A percentile compares a stretch with the other conserved stretches of the same genome.
Conservation (phyloP, 2,888 invertebrate genomes). For the Synanthedon myopaeformis region DNA sequence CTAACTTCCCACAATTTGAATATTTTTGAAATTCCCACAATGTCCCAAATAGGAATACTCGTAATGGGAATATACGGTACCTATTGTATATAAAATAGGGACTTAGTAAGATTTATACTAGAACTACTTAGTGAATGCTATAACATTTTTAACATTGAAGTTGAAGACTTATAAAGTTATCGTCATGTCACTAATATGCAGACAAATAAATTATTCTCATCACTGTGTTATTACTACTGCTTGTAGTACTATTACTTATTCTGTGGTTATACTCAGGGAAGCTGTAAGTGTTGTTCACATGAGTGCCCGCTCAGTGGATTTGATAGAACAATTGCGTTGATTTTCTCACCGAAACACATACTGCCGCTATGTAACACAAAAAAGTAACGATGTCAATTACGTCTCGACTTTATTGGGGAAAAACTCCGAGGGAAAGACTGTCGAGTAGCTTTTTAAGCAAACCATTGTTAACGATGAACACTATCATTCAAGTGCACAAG, state of each 20-base stretch:
- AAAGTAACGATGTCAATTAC: slow-evolving; percentile 24
- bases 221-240: background rate
- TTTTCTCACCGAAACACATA: slow-evolving; percentile 31
- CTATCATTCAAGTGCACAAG: background rate
- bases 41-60: no score
- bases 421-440: slow-evolving; percentile 1
- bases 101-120: no score
- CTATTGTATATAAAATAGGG: no score
- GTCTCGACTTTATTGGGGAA: slow-evolving; percentile 19
- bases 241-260: no score
- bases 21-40: no score
- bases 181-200: no score
- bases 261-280: slow-evolving; percentile 1
- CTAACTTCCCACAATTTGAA: no score
- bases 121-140: no score
- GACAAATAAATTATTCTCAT: no score
- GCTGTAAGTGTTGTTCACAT: slow-evolving; percentile 37
- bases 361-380: background rate
- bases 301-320: slow-evolving; percentile 19
- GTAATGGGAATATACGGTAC: no score
- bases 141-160: no score
- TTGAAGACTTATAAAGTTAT: no score
- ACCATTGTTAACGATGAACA: background rate
- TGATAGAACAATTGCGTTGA: slow-evolving; percentile 47
- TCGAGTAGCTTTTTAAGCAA: background rate